Evolutionary conservation across 2,797 vertebrate species (phyloP).

Genomic region (Cyclura pinguis): DNA sequence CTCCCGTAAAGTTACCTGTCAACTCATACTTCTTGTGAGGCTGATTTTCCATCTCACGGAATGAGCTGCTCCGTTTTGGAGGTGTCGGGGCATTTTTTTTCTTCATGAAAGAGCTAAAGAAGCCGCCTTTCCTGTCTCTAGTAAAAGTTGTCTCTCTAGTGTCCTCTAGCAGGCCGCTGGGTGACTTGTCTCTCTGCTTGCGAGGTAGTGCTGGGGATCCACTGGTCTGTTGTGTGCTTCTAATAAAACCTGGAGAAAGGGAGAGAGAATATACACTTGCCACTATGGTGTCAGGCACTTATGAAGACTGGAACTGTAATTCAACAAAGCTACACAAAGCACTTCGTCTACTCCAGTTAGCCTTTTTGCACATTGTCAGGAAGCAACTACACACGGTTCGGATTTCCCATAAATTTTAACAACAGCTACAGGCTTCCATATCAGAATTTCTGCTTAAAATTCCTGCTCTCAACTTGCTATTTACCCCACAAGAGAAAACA

Average conservation of each 20-base stretch:
- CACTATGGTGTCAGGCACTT: neutral
- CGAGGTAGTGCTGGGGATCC: conserved; percentile 95
- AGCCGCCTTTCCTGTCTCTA: conserved; percentile 95
- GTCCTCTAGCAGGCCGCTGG: conserved; percentile 92
- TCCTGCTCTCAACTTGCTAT: neutral
- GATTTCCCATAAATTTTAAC: neutral
- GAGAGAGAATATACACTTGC: neutral
- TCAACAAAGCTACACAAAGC: neutral
- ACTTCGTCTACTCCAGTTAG: neutral
- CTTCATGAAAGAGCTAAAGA: conserved; percentile 99
- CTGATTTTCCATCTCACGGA: conserved; percentile 98
- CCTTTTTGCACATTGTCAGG: neutral
- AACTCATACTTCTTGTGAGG: conserved; percentile 97
- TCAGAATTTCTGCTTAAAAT: neutral
- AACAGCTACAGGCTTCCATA: neutral
- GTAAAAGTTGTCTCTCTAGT: conserved; percentile 93
- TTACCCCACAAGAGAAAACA: neutral
- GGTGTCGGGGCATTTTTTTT: conserved; percentile 96
- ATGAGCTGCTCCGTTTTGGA: conserved; percentile 97
- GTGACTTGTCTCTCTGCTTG: conserved; percentile 97
- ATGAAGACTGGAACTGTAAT: neutral
- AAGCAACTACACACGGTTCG: neutral
- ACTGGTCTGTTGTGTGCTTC: conserved; percentile 78
- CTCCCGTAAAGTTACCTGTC: conserved; percentile 87
- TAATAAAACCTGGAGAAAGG: conserved; percentile 78